Evolutionary conservation across 2,888 invertebrate genomes (phyloP).

Genomic region (Dasysyrphus albostriatus): DNA sequence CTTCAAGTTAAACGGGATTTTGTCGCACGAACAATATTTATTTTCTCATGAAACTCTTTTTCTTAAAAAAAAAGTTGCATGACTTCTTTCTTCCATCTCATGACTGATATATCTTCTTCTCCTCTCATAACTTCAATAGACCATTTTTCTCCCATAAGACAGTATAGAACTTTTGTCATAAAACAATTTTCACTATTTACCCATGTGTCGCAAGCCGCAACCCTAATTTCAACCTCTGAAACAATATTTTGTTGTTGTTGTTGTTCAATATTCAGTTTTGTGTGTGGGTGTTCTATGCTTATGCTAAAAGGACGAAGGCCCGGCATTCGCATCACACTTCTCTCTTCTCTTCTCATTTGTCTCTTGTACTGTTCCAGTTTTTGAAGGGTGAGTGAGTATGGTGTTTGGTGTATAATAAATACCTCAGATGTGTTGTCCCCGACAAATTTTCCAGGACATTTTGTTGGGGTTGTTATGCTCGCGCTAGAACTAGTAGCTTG

Average conservation of each 20-base stretch:
- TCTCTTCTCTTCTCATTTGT: not conserved
- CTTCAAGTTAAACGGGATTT: not conserved
- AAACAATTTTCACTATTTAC: conserved; percentile 26
- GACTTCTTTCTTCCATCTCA: too few relatives aligned
- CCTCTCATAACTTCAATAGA: not conserved
- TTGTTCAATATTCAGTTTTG: conserved; percentile 18
- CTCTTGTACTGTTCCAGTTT: conserved; percentile 56
- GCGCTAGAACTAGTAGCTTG: not conserved
- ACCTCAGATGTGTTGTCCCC: conserved; percentile 49
- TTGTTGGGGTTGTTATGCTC: not conserved
- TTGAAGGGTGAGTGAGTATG: conserved; percentile 25
- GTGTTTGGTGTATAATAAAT: not conserved
- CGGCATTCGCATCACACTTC: conserved; percentile 42
- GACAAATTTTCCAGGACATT: conserved; percentile 65
- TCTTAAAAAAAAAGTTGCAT: not conserved
- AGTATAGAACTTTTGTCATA: not conserved
- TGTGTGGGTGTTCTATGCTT: conserved; percentile 16
- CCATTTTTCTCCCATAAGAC: conserved; percentile 29
- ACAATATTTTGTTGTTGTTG: not conserved
- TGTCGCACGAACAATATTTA: not conserved
- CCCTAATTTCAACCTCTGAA: conserved; percentile 42
- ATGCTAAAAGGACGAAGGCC: conserved; percentile 43
- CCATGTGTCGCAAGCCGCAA: conserved; percentile 7
- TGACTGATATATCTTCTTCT: not conserved
- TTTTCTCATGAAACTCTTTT: not conserved